Evolutionary conservation across 1,140 invertebrate species (phyloP), one percentile per base, ranked within the genome.

Genomic region (Anastrepha obliqua): DNA sequence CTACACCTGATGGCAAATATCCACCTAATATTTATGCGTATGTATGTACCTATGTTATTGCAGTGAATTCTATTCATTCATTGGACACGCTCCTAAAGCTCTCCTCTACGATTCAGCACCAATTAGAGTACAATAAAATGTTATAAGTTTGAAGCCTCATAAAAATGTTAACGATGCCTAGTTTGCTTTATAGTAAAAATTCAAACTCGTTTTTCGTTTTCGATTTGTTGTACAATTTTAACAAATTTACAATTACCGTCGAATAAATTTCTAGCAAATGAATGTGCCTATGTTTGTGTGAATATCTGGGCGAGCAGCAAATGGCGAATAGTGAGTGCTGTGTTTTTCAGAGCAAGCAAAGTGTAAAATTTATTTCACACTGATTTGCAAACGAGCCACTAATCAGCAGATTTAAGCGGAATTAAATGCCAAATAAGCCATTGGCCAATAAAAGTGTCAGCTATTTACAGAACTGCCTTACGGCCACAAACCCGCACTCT

Each of bases 301-400:
- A 64, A 5, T 67, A 11, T 7, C n/a, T 39, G n/a, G 20, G 5
- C 64, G 64, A 20, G 5, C 64, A 51, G 81, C 81, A 17, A 39
- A 85, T 20, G 11, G 44, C 29, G 39, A 44, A 39, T 55, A 8
- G 51, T 55, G 51, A 55, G 42, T n/a, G 29, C 15, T 39, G 29
- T 13, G 11, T 62, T 39, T 44, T 17, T 15, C n/a, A 29, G 51
- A 59, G 55, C 39, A 60, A 59, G 55, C 85, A 86, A 86, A 86
- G 55, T 86, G 85, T 86, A 86, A 86, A 59, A 86, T 86, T 86
- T 86, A 86, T 60, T 86, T 86, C 29, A 29, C 85, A 60, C 85
- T 86, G 85, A 86, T 86, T 86, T 86, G 47, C 58, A 86, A 86
- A 86, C 85, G 85, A 86, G 85, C 55, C 85, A 86, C 85, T 86